phyloP scores from a whole-genome alignment of 2,797 vertebrate genomes.

The Champsocephalus gunnari region DNA sequence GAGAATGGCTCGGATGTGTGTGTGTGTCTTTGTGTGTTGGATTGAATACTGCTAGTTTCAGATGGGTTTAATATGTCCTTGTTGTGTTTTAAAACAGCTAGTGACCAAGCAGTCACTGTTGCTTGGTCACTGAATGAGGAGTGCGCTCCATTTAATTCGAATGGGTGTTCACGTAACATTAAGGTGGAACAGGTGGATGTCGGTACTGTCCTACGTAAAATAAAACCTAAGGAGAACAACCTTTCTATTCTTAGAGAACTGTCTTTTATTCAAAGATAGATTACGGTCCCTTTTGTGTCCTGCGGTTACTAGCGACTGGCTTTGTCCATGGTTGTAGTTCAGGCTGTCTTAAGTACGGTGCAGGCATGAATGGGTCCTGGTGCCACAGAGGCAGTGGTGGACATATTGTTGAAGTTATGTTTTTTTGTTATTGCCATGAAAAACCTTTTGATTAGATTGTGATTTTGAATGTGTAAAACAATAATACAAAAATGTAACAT shows the following conservation, averaged over 20 bases:
- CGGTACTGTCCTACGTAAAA: constrained; percentile 13
- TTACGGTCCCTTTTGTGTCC: constrained; percentile 1
- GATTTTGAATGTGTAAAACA: no score
- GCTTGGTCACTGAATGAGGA: constrained; percentile 51
- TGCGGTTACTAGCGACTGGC: constrained; percentile 48
- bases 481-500: no score
- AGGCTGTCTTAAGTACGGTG: constrained; percentile 28
- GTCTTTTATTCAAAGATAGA: constrained; percentile 15
- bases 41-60: constrained; percentile 31
- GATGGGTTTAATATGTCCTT: constrained; percentile 22
- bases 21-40: neutral
- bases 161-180: constrained; percentile 48
- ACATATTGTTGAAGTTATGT: constrained; percentile 18
- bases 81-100: constrained; percentile 52
- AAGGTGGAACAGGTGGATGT: constrained; percentile 52
- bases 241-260: neutral
- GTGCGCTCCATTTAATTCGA: constrained; percentile 30
- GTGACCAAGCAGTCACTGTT: constrained; percentile 37
- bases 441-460: neutral
- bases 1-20: neutral
- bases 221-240: constrained; percentile 16
- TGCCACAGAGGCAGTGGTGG: neutral
- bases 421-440: constrained; percentile 11
- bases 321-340: constrained; percentile 33
- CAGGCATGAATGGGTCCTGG: constrained; percentile 26